These are phyloP conservation scores for Struthidea cinerea DNA, from an alignment of 2,113 vertebrate genomes.

Conservation along the genomic window DNA sequence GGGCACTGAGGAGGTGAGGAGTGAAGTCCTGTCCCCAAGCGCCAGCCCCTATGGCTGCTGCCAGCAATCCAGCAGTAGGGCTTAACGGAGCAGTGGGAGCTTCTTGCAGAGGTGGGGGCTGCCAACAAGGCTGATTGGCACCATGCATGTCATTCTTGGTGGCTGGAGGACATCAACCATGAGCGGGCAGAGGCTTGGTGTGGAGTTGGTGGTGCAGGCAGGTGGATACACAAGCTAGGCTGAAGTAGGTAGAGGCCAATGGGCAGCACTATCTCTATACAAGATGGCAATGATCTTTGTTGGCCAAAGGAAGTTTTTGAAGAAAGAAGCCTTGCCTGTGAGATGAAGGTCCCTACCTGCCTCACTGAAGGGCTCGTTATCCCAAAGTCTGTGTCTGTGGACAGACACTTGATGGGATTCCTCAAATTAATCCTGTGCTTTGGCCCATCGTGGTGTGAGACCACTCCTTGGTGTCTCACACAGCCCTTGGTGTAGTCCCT, in stretches of 20 bases:
- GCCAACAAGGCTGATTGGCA: neutral
- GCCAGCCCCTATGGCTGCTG: neutral
- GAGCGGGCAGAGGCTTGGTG: neutral
- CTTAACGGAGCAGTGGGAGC: neutral
- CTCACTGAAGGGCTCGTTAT: accelerated
- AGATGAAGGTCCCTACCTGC: neutral
- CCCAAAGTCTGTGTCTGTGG: too few species aligned
- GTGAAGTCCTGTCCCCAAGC: neutral
- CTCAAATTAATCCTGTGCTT: neutral
- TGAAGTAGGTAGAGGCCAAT: neutral
- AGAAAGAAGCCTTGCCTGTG: neutral
- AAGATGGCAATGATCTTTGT: neutral
- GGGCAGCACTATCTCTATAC: accelerated
- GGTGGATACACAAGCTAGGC: neutral
- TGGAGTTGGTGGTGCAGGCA: neutral
- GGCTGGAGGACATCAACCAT: neutral
- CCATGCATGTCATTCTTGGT: neutral
- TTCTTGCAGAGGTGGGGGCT: neutral
- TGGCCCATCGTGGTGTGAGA: neutral
- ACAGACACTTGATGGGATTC: neutral
- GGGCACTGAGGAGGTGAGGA: neutral
- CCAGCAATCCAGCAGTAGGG: neutral
- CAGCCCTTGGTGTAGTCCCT: too few species aligned
- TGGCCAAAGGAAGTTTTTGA: neutral
- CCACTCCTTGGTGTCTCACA: too few species aligned